Evolutionary conservation across 2,888 invertebrate genomes (phyloP).

Genomic region (Antheraea yamamai): DNA sequence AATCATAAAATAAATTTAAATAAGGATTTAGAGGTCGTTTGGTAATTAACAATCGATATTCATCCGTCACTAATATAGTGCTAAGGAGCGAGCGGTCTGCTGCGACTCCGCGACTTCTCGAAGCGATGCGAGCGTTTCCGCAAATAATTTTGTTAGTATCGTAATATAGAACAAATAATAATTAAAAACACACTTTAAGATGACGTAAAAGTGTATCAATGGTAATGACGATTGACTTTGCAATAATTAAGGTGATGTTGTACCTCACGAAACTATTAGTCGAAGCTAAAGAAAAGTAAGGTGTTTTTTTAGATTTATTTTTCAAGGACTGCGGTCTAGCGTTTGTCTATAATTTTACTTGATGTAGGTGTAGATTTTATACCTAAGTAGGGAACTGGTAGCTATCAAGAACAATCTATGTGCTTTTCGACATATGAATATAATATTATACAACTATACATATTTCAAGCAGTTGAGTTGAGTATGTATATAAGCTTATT

Average conservation of each 20-base stretch:
- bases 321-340: too few relatives aligned
- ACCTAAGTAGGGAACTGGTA: too few relatives aligned
- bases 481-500: too few relatives aligned
- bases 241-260: neutral
- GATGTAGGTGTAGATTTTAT: too few relatives aligned
- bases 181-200: neutral
- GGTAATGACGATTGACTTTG: neutral
- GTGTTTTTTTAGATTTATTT: too few relatives aligned
- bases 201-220: neutral
- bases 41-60: neutral
- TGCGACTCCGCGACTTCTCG: conserved; percentile 29
- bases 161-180: conserved; percentile 8
- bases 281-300: too few relatives aligned
- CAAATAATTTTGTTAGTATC: conserved; percentile 34
- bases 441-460: too few relatives aligned
- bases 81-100: conserved; percentile 26
- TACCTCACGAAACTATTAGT: too few relatives aligned
- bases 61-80: conserved; percentile 28
- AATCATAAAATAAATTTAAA: conserved; percentile 1
- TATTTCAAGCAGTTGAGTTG: too few relatives aligned
- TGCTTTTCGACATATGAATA: too few relatives aligned
- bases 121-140: conserved; percentile 42
- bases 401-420: too few relatives aligned
- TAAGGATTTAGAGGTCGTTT: conserved; percentile 3
- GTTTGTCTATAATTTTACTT: too few relatives aligned